These are phyloP conservation scores for Loriculus beryllinus DNA, from an alignment of 2,797 vertebrate genomes.

Conservation along the genomic window DNA sequence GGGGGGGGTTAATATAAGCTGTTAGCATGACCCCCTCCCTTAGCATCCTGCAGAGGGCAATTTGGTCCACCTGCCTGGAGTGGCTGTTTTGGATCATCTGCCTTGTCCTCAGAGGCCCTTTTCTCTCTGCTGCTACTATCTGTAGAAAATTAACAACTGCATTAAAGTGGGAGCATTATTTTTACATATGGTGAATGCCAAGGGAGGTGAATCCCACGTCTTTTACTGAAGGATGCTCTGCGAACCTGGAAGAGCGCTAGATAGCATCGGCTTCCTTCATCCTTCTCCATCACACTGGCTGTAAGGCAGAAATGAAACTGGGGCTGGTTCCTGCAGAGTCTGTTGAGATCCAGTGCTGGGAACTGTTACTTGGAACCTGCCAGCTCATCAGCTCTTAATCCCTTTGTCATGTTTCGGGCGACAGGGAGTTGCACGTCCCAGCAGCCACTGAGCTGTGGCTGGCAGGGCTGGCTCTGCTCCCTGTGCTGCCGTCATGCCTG, in stretches of 20 bases:
- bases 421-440: background rate
- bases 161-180: background rate
- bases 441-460: background rate
- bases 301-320: background rate
- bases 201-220: background rate
- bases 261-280: background rate
- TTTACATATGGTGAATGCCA: background rate
- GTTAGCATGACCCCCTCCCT: background rate
- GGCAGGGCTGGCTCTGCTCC: background rate
- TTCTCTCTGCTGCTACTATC: background rate
- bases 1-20: background rate
- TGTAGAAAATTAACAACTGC: constrained; percentile 13
- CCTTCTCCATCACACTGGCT: background rate
- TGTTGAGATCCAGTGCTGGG: background rate
- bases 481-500: background rate
- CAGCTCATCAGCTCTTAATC: background rate
- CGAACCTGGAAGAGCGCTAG: background rate
- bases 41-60: background rate
- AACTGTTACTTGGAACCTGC: background rate
- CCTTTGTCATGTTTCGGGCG: background rate
- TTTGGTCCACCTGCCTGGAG: background rate
- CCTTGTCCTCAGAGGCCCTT: background rate
- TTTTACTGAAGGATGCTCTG: background rate
- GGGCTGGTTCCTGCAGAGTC: background rate
- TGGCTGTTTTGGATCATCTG: background rate